Percentiles rank a stretch among this genome's conserved stretches.
Evolutionary conservation across 2,888 invertebrate species (phyloP).

Genomic region (Pristionchus entomophagus): DNA sequence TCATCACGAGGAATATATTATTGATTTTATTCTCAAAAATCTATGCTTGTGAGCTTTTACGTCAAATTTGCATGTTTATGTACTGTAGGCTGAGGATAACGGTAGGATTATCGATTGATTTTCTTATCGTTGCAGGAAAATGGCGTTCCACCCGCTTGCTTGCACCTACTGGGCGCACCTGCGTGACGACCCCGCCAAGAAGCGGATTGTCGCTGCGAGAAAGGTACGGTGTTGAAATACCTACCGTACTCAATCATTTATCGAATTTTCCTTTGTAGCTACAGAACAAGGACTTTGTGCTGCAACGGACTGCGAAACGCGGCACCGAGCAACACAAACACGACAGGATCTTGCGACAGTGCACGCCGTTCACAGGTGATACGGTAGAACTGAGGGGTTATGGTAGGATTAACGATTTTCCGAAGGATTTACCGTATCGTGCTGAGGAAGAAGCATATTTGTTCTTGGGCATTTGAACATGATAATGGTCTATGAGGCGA

Average conservation of each 20-base stretch:
- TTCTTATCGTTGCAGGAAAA: too few species aligned
- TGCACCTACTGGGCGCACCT: constrained; percentile 47
- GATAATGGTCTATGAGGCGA: too few species aligned
- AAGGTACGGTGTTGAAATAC: neutral
- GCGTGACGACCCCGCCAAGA: constrained; percentile 30
- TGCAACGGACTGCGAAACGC: neutral
- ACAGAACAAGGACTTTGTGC: neutral
- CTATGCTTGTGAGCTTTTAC: too few species aligned
- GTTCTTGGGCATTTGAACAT: too few species aligned
- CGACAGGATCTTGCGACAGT: neutral
- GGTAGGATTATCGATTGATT: too few species aligned
- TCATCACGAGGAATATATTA: constrained; percentile 21
- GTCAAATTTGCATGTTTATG: too few species aligned
- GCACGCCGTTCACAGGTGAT: constrained; percentile 44
- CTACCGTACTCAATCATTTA: neutral
- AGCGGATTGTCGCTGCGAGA: neutral
- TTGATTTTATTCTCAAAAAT: too few species aligned
- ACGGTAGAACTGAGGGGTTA: neutral
- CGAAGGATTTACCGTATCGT: too few species aligned
- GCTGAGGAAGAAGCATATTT: too few species aligned
- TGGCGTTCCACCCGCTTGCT: constrained; percentile 55
- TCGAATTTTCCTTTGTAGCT: neutral
- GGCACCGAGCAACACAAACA: neutral
- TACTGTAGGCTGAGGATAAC: too few species aligned
- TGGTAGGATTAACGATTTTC: too few species aligned